Percentiles rank a stretch among this genome's conserved stretches.
Conservation (phyloP, 2,113 vertebrate genomes). For the Tricholaema leucomelas region DNA sequence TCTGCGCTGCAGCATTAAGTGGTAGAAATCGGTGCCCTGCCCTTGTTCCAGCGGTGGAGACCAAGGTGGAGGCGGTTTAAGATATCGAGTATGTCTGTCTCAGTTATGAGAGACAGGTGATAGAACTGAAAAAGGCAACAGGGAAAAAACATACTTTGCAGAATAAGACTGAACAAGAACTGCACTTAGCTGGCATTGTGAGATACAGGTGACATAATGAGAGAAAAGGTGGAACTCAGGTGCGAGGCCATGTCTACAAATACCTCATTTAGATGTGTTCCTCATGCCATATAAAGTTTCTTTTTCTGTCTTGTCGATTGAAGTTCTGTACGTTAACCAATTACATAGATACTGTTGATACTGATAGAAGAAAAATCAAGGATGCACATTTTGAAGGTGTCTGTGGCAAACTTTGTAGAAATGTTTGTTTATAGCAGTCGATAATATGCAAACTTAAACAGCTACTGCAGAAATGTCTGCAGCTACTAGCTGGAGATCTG, state of each 20-base stretch:
- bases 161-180: neutral
- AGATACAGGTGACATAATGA: neutral
- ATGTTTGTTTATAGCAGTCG: too few relatives aligned
- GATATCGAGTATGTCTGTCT: neutral
- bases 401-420: too few relatives aligned
- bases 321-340: neutral
- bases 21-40: neutral
- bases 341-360: neutral
- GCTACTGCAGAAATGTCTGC: too few relatives aligned
- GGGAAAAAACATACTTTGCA: neutral
- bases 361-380: too few relatives aligned
- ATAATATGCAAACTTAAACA: too few relatives aligned
- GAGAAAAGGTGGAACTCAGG: neutral
- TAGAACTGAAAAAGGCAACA: neutral
- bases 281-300: neutral
- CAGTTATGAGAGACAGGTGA: neutral
- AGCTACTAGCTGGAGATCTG: too few relatives aligned
- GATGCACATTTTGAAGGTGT: too few relatives aligned
- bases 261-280: neutral
- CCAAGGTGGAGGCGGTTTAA: neutral
- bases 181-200: neutral
- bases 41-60: fast-evolving
- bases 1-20: too few relatives aligned
- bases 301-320: neutral
- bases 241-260: neutral